Evolutionary conservation across 2,888 invertebrate genomes (phyloP), one percentile per base, ranked within the genome.

Genomic region (Synanthedon formicaeformis): DNA sequence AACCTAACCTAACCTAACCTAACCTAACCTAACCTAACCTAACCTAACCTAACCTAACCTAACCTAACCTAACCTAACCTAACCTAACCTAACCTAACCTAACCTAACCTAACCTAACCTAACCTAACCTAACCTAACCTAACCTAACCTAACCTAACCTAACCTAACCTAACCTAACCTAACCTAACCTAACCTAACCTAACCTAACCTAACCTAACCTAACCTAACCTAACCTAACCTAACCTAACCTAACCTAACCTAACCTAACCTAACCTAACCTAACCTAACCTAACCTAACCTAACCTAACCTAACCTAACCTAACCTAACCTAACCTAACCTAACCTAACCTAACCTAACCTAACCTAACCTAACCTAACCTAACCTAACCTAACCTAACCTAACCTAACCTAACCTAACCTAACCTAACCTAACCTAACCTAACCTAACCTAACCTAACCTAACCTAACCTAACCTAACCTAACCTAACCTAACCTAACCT

Each of bases 281-380:
- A 57, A 57, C 57, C 57, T 57, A 57, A 57, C 57, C 57, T 57
- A 57, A 56, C 57, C 57, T 57, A 57, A 57, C 57, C 57, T 57
- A 57, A 54, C 55, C 55, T 56, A 56, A 53, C 55, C 55, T 56
- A 56, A 55, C 55, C 55, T 55, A 55, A 55, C 55, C 55, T 55
- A 55, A 55, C 55, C 55, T 51, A 55, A 55, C 55, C 55, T 53
- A 55, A 55, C 55, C 52, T 55, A 55, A 53, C 53, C 52, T 54
- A 54, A 54, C 55, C 55, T 57, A 57, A 55, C 55, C 53, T 52
- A 56, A 53, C 56, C 54, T 54, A 54, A 56, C 55, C 54, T 57
- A 55, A 55, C 53, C 55, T 52, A 57, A 53, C 52, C 53, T 55
- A 55, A 57, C 54, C 56, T 53, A 57, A 57, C 57, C 57, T 55